These are phyloP conservation scores for Threskiornis aethiopicus DNA, from an alignment of 2,797 vertebrate genomes.

Conservation along the genomic window DNA sequence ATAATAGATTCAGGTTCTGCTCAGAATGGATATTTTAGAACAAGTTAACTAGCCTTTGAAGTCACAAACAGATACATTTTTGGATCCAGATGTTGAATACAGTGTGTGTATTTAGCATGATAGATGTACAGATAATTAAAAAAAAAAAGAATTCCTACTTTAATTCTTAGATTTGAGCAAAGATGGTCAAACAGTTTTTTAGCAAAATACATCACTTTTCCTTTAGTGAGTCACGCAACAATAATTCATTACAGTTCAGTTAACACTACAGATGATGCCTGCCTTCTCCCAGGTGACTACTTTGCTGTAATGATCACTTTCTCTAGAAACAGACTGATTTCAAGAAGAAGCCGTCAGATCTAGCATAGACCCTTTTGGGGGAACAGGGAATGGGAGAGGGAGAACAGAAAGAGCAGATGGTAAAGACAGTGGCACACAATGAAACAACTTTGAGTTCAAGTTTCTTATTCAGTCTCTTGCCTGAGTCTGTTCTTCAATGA, in stretches of 20 bases:
- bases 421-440: not conserved
- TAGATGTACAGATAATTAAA: not conserved
- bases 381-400: not conserved
- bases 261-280: not conserved
- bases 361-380: not conserved
- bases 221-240: not conserved
- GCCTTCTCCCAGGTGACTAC: not conserved
- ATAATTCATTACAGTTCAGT: not conserved
- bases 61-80: not conserved
- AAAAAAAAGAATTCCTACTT: not conserved
- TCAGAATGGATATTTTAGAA: not conserved
- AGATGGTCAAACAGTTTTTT: not conserved
- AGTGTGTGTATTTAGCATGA: not conserved
- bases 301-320: not conserved
- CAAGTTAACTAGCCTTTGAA: slow-evolving; percentile 5
- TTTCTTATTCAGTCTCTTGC: not conserved
- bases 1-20: slow-evolving; percentile 6
- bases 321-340: not conserved
- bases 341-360: not conserved
- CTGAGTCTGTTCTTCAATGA: not conserved
- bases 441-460: not conserved
- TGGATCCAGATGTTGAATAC: not conserved
- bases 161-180: not conserved
- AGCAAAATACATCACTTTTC: not conserved
- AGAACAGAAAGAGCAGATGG: not conserved